These are phyloP conservation scores for Istiophorus platypterus DNA, from an alignment of 2,113 vertebrate species.

Conservation along the genomic window DNA sequence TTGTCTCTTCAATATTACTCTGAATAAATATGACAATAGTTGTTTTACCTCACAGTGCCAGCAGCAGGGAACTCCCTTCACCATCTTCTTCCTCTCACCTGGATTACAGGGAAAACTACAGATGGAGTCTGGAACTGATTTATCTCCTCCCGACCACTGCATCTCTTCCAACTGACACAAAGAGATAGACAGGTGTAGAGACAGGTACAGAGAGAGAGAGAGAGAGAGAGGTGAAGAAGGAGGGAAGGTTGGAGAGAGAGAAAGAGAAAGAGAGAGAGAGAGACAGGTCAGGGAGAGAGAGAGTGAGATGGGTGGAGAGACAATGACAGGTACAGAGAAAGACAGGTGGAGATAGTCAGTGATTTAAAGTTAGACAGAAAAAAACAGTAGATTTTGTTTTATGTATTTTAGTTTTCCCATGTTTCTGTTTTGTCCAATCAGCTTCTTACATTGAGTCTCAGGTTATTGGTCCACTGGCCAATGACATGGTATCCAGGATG, in stretches of 20 bases:
- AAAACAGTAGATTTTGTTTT: neutral
- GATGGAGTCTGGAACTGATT: slow-evolving; percentile 84
- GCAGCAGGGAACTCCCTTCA: slow-evolving; percentile 89
- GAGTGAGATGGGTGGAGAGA: no score
- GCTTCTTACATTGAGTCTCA: slow-evolving; percentile 86
- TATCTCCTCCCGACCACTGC: slow-evolving; percentile 87
- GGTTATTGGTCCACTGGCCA: slow-evolving; percentile 92
- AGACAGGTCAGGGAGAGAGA: no score
- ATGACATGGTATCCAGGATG: slow-evolving; percentile 88
- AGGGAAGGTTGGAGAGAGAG: no score
- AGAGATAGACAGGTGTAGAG: neutral
- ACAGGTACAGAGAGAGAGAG: neutral
- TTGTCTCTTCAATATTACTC: no score
- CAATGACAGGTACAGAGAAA: no score
- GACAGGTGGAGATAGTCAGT: no score
- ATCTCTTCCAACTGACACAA: slow-evolving; percentile 86
- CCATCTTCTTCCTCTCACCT: slow-evolving; percentile 89
- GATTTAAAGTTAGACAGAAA: neutral
- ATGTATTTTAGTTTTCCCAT: neutral
- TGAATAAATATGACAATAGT: neutral
- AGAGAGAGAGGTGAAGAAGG: neutral
- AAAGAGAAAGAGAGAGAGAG: no score
- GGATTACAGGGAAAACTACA: slow-evolving; percentile 90
- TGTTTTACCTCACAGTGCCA: slow-evolving; percentile 87
- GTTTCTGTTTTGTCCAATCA: neutral